Base-by-base conservation (phyloP, 2,113 vertebrate species). In the Manacus vitellinus region DNA sequence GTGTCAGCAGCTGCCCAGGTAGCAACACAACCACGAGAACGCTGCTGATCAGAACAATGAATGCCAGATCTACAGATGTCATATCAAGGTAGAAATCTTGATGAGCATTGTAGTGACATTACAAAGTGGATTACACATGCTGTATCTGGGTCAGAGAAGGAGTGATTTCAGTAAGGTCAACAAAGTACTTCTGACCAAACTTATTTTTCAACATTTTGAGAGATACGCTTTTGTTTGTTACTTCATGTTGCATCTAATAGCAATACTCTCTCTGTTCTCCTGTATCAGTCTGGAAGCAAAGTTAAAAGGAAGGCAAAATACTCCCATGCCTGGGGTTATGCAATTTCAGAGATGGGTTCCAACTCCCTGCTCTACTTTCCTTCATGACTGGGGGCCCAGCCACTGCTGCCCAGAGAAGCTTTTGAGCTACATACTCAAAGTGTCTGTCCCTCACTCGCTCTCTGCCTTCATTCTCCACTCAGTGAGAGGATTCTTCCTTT, bases 131-230 rank as follows among this genome's bases (percentile, higher is more conserved):
- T 88, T 95, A 72, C 95, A 95, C 92, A 92, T 94, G 91, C 97
- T 95, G 59, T 98, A 97, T 98, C 97, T 98, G 94, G 97, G 97
- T 98, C 98, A 98, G 97, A 92, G 72, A 92, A 97, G 96, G 97
- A 96, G 89, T 96, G 80, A 97, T 97, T 97, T 94, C 97, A 95
- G 88, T 61, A 93, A 92, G 91, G 97, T 97, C 92, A 92, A 95
- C 95, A 58, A 90, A 94, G 95, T 95, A 91, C 90, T 97, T 96
- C 89, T 92, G 89, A 89, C 92, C 87, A 97, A 97, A 97, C 84
- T 87, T 97, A 96, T 88, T 97, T 95, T 97, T 95, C 91, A 89
- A 22, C 70, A 43, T 83, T 96, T 92, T 10, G 37, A 95, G 95
- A 89, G 59, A 80, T 13, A 28, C 1, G 14, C 88, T 96, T 97